Conservation (phyloP, 2,888 invertebrate genomes). For the Erannis defoliaria region DNA sequence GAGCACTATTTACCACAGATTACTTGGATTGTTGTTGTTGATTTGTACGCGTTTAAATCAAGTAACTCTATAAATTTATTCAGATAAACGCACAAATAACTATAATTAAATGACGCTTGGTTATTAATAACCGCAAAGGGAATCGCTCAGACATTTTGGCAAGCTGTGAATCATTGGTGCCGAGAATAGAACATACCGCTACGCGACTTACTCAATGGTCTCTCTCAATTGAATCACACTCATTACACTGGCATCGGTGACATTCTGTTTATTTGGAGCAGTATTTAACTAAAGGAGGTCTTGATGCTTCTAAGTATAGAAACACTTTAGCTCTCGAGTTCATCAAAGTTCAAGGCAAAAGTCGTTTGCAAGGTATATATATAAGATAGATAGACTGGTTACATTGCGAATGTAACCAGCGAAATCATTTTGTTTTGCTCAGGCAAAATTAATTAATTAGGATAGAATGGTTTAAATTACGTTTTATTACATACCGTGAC, state of each 20-base stretch:
- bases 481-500: too few relatives aligned
- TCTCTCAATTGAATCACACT: conserved; percentile 39
- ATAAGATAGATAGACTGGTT: too few relatives aligned
- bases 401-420: too few relatives aligned
- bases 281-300: not conserved
- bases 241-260: conserved; percentile 35
- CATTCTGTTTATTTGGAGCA: conserved; percentile 28
- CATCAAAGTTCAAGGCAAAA: too few relatives aligned
- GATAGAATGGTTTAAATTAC: too few relatives aligned
- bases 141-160: conserved; percentile 48
- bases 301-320: conserved; percentile 2
- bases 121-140: conserved; percentile 37
- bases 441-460: too few relatives aligned
- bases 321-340: not conserved
- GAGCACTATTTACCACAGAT: too few relatives aligned
- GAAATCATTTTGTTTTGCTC: too few relatives aligned
- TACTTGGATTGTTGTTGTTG: too few relatives aligned
- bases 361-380: too few relatives aligned
- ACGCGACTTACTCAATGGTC: conserved; percentile 34
- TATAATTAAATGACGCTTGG: conserved; percentile 9
- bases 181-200: conserved; percentile 41
- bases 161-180: conserved; percentile 44
- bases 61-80: not conserved
- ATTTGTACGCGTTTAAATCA: not conserved
- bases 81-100: conserved; percentile 1